phyloP scores from a whole-genome alignment of 2,888 invertebrate genomes.

The Mimumesa dahlbomi region DNA sequence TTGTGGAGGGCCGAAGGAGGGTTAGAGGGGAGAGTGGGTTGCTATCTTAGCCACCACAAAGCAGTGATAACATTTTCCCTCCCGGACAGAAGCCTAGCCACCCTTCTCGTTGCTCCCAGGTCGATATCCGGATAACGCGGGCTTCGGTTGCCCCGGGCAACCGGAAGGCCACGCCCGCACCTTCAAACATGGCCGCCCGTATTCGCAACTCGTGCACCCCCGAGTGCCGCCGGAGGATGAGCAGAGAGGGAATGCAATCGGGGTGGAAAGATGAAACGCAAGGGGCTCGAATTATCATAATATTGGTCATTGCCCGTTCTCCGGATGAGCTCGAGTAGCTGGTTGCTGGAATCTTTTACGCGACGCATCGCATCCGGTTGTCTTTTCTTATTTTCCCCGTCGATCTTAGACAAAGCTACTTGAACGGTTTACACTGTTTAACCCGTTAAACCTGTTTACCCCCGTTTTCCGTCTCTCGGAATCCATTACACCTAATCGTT shows the following conservation, averaged over 20 bases:
- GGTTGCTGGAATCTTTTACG: conserved; percentile 59
- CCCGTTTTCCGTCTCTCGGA: too few species aligned
- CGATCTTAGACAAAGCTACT: too few species aligned
- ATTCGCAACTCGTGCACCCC: conserved; percentile 50
- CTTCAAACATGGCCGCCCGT: conserved; percentile 76
- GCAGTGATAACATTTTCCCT: conserved; percentile 81
- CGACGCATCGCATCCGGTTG: background rate
- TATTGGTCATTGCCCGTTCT: conserved; percentile 76
- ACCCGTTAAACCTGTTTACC: too few species aligned
- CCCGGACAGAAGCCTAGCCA: conserved; percentile 79
- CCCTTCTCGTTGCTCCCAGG: conserved; percentile 73
- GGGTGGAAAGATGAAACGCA: conserved; percentile 55
- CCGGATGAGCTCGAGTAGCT: conserved; percentile 70
- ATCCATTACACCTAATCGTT: too few species aligned
- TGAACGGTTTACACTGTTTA: too few species aligned
- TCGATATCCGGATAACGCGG: conserved; percentile 76
- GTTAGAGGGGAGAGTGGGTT: conserved; percentile 70
- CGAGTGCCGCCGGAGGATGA: conserved; percentile 52
- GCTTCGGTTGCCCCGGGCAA: conserved; percentile 74
- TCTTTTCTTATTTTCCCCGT: background rate
- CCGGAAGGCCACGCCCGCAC: conserved; percentile 77
- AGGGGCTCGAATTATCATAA: conserved; percentile 77
- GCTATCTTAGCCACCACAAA: conserved; percentile 81
- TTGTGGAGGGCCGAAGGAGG: conserved; percentile 52
- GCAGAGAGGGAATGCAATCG: conserved; percentile 9